Evolutionary conservation across 2,888 invertebrate species (phyloP).

Genomic region (Nephrotoma appendiculata): DNA sequence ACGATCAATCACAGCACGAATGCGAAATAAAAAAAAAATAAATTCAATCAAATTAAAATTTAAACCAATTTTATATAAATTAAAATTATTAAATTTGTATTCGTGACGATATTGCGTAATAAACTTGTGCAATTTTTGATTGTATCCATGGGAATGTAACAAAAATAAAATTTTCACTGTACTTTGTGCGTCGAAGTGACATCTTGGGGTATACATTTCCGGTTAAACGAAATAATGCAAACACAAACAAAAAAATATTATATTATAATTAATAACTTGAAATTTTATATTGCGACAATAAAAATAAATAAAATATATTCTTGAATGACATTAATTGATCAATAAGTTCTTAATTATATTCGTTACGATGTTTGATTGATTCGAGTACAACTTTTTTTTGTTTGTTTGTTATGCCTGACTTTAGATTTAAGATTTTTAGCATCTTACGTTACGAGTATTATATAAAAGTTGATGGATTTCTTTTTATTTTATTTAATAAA

Average conservation of each 20-base stretch:
- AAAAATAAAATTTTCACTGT: background rate
- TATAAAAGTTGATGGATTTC: background rate
- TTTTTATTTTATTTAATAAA: background rate
- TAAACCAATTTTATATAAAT: background rate
- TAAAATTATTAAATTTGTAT: background rate
- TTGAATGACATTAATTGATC: background rate
- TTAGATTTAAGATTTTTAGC: background rate
- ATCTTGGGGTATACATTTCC: background rate
- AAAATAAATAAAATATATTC: background rate
- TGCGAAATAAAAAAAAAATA: background rate
- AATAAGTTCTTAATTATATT: background rate
- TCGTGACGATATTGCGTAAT: background rate
- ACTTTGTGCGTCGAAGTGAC: background rate
- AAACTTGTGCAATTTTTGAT: background rate
- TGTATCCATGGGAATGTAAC: background rate
- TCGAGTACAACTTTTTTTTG: background rate
- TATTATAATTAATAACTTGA: background rate
- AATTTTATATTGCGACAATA: background rate
- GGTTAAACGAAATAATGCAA: background rate
- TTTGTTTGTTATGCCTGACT: background rate
- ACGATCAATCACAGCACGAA: background rate
- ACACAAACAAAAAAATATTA: background rate
- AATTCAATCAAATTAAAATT: background rate
- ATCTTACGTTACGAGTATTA: background rate
- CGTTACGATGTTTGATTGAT: background rate